These are phyloP conservation scores for Azemiops feae DNA, from an alignment of 2,113 vertebrate species.

Conservation along the genomic window DNA sequence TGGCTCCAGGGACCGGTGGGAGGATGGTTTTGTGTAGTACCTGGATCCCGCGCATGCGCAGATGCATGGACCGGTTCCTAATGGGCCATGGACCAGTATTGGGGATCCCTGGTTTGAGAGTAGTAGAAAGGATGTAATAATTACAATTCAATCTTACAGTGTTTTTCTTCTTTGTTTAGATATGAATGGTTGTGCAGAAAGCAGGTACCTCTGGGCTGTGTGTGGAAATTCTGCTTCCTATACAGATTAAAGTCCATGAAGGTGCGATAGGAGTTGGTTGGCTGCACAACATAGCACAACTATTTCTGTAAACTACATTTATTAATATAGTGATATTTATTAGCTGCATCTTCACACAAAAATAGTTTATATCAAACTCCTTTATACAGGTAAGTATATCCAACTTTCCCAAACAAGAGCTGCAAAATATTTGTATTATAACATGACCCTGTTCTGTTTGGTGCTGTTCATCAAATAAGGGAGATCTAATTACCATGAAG, in stretches of 20 bases:
- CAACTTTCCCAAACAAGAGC: constrained; percentile 47
- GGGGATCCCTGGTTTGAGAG: neutral
- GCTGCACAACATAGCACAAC: neutral
- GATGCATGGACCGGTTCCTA: neutral
- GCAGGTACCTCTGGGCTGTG: neutral
- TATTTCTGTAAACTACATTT: constrained; percentile 30
- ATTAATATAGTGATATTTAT: constrained; percentile 36
- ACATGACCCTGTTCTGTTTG: neutral
- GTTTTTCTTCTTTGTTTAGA: neutral
- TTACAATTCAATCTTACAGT: neutral
- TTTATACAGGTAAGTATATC: constrained; percentile 56
- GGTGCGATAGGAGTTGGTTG: neutral
- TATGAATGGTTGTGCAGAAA: neutral
- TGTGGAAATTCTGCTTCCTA: neutral
- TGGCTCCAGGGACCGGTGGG: neutral
- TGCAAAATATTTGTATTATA: neutral
- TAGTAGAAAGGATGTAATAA: neutral
- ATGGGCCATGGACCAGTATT: neutral
- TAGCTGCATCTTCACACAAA: constrained; percentile 43
- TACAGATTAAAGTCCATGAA: neutral
- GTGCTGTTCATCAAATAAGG: neutral
- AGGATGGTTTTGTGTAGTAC: neutral
- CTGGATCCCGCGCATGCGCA: neutral
- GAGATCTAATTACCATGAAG: neutral
- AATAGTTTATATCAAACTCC: constrained; percentile 45